Base-by-base conservation (phyloP, 2,888 invertebrate species). In the Petrolisthes cinctipes region DNA sequence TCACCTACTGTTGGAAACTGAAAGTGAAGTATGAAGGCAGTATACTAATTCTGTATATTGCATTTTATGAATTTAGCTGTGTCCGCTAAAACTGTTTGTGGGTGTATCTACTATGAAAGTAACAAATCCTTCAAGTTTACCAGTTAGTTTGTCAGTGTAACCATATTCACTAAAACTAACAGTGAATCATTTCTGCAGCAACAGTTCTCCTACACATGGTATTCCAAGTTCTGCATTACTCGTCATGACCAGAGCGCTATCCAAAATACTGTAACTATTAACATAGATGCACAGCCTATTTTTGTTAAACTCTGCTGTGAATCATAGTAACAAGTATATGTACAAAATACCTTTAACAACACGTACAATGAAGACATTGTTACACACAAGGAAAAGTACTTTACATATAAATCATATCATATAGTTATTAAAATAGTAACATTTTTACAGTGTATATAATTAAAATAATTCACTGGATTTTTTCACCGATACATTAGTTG, bases 321-420 rank as follows among this genome's bases (percentile, higher is more conserved):
- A 71, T 71, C 71, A n/a, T 71, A 71, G 71, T 71, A 71, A 71
- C 71, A 71, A 71, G 20, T 71, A 71, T 71, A 71, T 17, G 6
- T 71, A 71, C 20, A 71, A n/a, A 71, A n/a, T 71, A 71, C 71
- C 6, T 71, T n/a, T 71, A 71, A 71, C 71, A 71, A 71, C 20
- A 71, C 6, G 71, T 71, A 71, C 20, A 71, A 71, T 71, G 20
- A 71, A 37, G 20, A 71, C 20, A 71, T 11, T 6, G 14, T 71
- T 20, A 71, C 71, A 6, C n/a, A 71, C 37, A 37, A 37, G 6
- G 71, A 71, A 4, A n/a, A 6, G 20, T 71, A 71, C 6, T 71
- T n/a, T 71, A 20, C 14, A 71, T n/a, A 71, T 71, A n/a, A 71
- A n/a, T 71, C 17, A 71, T 20, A n/a, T 71, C 17, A 71, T 20